Evolutionary conservation across 1,140 invertebrate species (phyloP).

Genomic region (Drosophila orena): DNA sequence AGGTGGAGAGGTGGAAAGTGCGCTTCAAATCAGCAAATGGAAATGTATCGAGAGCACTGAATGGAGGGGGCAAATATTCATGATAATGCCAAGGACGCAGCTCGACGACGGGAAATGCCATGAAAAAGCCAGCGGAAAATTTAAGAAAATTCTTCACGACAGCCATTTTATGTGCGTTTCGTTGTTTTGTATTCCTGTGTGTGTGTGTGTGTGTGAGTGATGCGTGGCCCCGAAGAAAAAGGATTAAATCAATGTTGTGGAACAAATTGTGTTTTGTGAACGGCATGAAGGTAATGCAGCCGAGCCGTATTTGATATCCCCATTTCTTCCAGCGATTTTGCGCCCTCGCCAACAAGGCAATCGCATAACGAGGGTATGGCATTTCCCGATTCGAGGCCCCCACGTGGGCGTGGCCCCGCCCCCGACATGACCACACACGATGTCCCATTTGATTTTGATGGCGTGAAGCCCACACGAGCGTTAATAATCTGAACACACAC

Average conservation of each 20-base stretch:
- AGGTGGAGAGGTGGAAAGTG: conserved; percentile 28
- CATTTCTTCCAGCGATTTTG: conserved; percentile 57
- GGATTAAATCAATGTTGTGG: conserved; percentile 67
- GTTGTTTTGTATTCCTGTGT: not conserved
- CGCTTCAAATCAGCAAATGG: conserved; percentile 64
- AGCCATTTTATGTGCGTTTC: conserved; percentile 27
- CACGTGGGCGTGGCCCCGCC: conserved; percentile 8
- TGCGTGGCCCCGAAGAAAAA: conserved; percentile 52
- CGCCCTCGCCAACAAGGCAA: conserved; percentile 51
- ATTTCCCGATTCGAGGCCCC: conserved; percentile 16
- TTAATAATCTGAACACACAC: conserved; percentile 48
- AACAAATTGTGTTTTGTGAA: conserved; percentile 53
- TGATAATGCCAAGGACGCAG: conserved; percentile 56
- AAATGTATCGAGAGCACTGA: conserved; percentile 49
- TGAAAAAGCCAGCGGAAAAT: conserved; percentile 55
- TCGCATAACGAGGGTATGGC: conserved; percentile 43
- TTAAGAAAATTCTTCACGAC: conserved; percentile 56
- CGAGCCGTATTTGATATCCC: conserved; percentile 52
- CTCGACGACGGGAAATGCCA: conserved; percentile 38
- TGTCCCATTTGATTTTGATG: conserved; percentile 64
- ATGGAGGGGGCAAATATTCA: conserved; percentile 45
- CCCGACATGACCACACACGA: conserved; percentile 53
- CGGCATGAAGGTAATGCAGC: conserved; percentile 46
- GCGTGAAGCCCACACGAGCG: conserved; percentile 62
- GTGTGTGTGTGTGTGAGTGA: conserved; percentile 16